Conservation (phyloP, 2,113 vertebrate genomes). For the Leptodactylus fuscus region DNA sequence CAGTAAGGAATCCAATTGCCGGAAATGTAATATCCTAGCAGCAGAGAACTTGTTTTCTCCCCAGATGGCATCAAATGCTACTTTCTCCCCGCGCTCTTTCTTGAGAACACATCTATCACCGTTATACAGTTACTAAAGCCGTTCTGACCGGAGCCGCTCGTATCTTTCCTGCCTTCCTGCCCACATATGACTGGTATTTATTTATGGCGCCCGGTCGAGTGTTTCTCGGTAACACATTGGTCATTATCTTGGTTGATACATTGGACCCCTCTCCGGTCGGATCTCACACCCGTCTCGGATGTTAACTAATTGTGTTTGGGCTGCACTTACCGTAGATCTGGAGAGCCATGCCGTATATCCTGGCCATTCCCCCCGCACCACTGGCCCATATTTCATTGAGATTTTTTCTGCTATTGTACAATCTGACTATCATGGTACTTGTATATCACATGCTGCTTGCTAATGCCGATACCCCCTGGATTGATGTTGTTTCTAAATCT, state of each 20-base stretch:
- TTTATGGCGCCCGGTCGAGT: slow-evolving; percentile 45
- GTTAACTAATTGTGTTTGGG: slow-evolving; percentile 52
- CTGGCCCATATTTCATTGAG: slow-evolving; percentile 33
- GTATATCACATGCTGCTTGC: slow-evolving; percentile 24
- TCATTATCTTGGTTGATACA: slow-evolving; percentile 45
- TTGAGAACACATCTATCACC: slow-evolving; percentile 57
- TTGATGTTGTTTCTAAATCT: slow-evolving; percentile 28
- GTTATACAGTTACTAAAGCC: slow-evolving; percentile 36
- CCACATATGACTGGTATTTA: slow-evolving; percentile 43
- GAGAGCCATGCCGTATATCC: slow-evolving; percentile 7
- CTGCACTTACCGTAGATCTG: slow-evolving; percentile 42
- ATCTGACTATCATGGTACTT: slow-evolving; percentile 24
- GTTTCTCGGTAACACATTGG: slow-evolving; percentile 44
- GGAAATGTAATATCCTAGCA: slow-evolving; percentile 54
- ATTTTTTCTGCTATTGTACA: slow-evolving; percentile 29
- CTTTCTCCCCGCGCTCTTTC: slow-evolving; percentile 17
- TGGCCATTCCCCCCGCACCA: neutral
- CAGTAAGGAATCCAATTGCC: slow-evolving; percentile 55
- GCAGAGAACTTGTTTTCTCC: slow-evolving; percentile 52
- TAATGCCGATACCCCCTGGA: slow-evolving; percentile 28
- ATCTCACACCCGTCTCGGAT: neutral
- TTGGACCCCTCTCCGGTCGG: neutral
- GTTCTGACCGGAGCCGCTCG: slow-evolving; percentile 42
- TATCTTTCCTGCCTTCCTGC: slow-evolving; percentile 37
- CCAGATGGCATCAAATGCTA: slow-evolving; percentile 44